Base-by-base conservation (phyloP, 2,113 vertebrate genomes). In the Nerophis ophidion region DNA sequence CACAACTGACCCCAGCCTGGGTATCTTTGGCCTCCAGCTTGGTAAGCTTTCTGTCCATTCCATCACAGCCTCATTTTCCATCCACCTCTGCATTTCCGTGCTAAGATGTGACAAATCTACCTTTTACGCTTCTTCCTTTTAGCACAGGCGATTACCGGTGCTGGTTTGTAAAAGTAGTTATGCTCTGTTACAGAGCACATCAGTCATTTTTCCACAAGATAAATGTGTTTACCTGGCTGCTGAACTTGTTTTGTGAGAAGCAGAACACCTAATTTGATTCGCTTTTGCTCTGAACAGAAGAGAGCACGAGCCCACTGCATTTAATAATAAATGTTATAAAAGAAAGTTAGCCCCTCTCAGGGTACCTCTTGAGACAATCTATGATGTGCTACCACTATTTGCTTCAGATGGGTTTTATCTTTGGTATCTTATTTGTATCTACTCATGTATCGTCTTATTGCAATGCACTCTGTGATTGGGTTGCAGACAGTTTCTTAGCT, bases 1-100 rank as follows among this genome's bases (percentile, higher is more conserved):
- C 2, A 83, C 93, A 52, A 91, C 93, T 63, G 95, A 98, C 66
- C 91, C 94, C 19, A 92, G 93, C 57, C 87, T 98, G 74, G 91
- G 94, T 62, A 90, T 97, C 69, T 89, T 95, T 52, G 95, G 87
- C 8, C 93, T 97, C 51, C 93, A 94, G 75, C 92, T 94, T 26
- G 93, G 95, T 97, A 86, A 84, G 91, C 86, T 36, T 12, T 47
- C 49, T 1, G 7, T 61, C 57, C 61, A n/a, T 42, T 36, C 14
- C 0, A 47, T 65, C 40, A 16, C 48, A 52, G 35, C 42, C 35
- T 17, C 1, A 5, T 42, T 19, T 48, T 54, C 48, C 16, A 34
- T 35, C 38, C 44, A 2, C 1, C 55, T 26, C 33, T 26, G 15
- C 44, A 7, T 0, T 57, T 13, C 16, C n/a, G 38, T 42, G 26